Conservation (phyloP, 2,113 vertebrate species). For the Neotoma lepida region DNA sequence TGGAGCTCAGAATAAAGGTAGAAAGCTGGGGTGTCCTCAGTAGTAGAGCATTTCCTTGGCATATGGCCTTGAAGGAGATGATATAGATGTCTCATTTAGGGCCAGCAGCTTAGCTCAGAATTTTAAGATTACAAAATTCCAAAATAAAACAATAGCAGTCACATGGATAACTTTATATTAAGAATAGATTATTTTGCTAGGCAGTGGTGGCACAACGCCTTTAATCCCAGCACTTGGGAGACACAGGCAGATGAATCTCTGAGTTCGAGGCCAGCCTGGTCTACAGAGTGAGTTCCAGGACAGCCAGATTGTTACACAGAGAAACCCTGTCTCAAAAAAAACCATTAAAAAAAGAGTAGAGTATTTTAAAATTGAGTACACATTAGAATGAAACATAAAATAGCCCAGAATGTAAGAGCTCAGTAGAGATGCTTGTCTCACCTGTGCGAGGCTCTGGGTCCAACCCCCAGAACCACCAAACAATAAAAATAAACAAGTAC, state of each 20-base stretch:
- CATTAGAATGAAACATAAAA: slow-evolving; percentile 17
- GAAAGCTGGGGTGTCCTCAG: not conserved
- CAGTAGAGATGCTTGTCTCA: not conserved
- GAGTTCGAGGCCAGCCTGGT: not conserved
- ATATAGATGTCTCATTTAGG: not conserved
- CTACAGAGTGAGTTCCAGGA: not conserved
- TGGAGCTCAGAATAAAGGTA: slow-evolving; percentile 28
- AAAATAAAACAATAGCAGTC: not conserved
- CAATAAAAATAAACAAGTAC: not conserved
- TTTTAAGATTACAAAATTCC: slow-evolving; percentile 7
- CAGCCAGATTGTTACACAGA: not conserved
- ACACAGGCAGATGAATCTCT: not conserved
- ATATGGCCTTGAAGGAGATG: not conserved
- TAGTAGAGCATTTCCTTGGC: not conserved
- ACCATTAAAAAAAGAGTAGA: not conserved
- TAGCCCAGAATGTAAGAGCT: slow-evolving; percentile 15
- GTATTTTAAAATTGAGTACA: not conserved
- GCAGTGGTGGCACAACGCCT: not conserved
- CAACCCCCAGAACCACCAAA: not conserved
- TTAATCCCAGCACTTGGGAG: not conserved
- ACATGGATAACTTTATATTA: slow-evolving; percentile 15
- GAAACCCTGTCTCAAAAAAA: not conserved
- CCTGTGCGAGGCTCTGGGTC: too few species aligned
- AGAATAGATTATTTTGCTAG: not conserved
- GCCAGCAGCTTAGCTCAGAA: not conserved